Conservation (phyloP, 2,797 vertebrate genomes). For the Crenichthys baileyi region DNA sequence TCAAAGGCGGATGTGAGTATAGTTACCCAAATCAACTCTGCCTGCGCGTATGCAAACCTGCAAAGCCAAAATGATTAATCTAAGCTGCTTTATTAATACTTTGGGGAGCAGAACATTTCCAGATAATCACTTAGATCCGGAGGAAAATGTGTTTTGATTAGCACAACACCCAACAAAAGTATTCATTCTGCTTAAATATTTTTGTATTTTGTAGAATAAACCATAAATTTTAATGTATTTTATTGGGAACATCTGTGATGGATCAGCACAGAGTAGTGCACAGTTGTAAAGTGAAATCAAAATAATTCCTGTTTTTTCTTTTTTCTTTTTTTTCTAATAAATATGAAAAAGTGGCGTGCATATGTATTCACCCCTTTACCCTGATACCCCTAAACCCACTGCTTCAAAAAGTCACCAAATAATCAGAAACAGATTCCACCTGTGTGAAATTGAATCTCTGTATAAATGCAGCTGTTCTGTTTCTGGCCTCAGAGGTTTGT, state of each 20-base stretch:
- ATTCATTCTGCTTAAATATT: background rate
- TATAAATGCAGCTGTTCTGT: no score
- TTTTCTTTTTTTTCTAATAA: background rate
- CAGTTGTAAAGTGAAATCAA: background rate
- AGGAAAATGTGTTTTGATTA: no score
- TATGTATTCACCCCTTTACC: background rate
- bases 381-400: background rate
- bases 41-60: background rate
- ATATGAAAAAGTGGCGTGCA: background rate
- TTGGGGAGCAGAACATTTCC: background rate
- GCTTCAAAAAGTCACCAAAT: background rate
- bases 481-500: no score
- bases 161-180: background rate
- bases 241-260: no score
- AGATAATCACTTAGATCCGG: background rate
- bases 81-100: background rate
- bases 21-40: background rate
- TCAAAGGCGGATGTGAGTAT: slow-evolving; percentile 92
- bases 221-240: background rate
- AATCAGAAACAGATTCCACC: background rate
- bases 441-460: no score
- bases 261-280: background rate
- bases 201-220: background rate
- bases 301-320: no score
- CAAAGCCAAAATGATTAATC: background rate